Evolutionary conservation across 2,797 vertebrate genomes (phyloP).

Genomic region (Spondyliosoma cantharus): DNA sequence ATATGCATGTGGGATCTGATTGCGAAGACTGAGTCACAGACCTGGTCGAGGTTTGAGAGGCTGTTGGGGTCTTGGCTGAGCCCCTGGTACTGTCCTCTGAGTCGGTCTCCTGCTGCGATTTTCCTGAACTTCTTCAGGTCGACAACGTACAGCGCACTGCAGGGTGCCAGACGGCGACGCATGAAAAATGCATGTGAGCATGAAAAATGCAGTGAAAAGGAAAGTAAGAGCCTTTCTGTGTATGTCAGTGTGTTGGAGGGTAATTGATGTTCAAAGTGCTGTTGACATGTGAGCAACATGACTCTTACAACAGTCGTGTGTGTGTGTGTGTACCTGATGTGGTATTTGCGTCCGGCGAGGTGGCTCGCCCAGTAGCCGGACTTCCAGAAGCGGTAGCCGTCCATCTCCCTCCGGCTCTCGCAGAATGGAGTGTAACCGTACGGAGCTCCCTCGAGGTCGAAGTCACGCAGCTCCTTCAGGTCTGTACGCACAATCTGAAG

Average conservation of each 20-base stretch:
- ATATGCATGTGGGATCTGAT: too few relatives aligned
- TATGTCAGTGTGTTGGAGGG: not conserved
- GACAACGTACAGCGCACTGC: constrained; percentile 95
- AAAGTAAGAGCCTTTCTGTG: not conserved
- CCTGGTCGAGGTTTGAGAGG: constrained; percentile 98
- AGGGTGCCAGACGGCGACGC: not conserved
- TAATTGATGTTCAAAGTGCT: not conserved
- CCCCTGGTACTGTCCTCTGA: constrained; percentile 96
- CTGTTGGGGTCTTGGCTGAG: constrained; percentile 99
- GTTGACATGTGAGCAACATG: not conserved
- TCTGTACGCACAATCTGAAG: constrained; percentile 96
- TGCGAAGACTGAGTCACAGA: constrained; percentile 57
- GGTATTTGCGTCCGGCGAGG: constrained; percentile 95
- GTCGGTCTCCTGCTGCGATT: constrained; percentile 96
- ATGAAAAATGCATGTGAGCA: not conserved
- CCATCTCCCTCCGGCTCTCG: constrained; percentile 96
- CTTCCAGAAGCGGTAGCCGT: constrained; percentile 98
- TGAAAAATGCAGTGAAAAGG: not conserved
- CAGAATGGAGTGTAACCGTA: constrained; percentile 99
- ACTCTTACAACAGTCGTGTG: rapidly evolving
- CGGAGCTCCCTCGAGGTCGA: constrained; percentile 95
- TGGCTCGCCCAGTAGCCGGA: constrained; percentile 99
- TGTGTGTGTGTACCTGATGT: constrained; percentile 89
- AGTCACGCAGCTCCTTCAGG: constrained; percentile 94
- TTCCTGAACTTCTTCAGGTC: constrained; percentile 99